These are phyloP conservation scores for Tachyglossus aculeatus DNA, from an alignment of 2,797 vertebrate genomes.

Conservation along the genomic window DNA sequence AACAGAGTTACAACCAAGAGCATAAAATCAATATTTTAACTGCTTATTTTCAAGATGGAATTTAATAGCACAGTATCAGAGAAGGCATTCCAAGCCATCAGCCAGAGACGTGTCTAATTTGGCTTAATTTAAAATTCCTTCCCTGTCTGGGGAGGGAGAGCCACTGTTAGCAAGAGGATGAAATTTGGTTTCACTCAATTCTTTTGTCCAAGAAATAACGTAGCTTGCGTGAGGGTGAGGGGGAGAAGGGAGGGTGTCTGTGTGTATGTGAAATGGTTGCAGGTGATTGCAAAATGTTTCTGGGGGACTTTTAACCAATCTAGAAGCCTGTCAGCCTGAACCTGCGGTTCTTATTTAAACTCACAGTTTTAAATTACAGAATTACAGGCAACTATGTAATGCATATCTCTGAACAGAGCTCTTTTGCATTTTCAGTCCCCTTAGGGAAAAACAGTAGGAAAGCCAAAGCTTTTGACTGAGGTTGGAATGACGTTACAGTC, in stretches of 20 bases:
- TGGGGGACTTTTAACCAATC: slow-evolving; percentile 32
- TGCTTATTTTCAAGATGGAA: slow-evolving; percentile 71
- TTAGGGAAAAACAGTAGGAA: slow-evolving; percentile 2
- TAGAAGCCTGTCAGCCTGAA: not conserved
- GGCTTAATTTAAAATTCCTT: slow-evolving; percentile 25
- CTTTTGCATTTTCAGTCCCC: slow-evolving; percentile 6
- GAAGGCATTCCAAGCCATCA: slow-evolving; percentile 38
- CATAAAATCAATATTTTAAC: slow-evolving; percentile 71
- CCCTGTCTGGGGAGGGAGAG: not conserved
- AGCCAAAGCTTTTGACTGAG: not conserved
- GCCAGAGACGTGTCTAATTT: slow-evolving; percentile 2
- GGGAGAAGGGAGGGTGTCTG: too few relatives aligned
- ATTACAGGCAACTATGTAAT: slow-evolving; percentile 1
- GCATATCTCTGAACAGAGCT: not conserved
- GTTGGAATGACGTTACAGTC: not conserved
- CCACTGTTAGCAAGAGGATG: slow-evolving; percentile 21
- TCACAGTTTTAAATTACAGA: slow-evolving; percentile 12
- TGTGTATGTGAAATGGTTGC: not conserved
- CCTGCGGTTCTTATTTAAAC: slow-evolving; percentile 22
- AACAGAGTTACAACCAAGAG: slow-evolving; percentile 63
- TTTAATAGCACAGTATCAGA: slow-evolving; percentile 62
- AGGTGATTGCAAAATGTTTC: slow-evolving; percentile 17
- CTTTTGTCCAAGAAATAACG: not conserved
- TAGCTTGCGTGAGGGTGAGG: not conserved
- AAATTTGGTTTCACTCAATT: not conserved